Evolutionary conservation across 2,113 vertebrate genomes (phyloP).

Genomic region (Malurus alboscapulatus): DNA sequence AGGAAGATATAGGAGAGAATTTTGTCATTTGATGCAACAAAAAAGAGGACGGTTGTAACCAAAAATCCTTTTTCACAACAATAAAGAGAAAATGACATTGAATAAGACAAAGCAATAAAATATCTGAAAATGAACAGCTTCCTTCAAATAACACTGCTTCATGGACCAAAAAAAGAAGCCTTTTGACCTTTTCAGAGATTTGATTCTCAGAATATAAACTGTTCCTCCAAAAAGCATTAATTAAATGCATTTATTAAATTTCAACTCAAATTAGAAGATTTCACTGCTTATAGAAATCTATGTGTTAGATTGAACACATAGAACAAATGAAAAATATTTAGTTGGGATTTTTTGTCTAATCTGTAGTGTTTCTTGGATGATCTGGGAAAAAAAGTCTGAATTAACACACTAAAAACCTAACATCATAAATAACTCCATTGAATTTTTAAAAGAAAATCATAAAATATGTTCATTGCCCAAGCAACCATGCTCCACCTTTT

Average conservation of each 20-base stretch:
- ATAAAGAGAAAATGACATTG: neutral
- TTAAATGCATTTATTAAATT: neutral
- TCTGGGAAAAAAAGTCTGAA: neutral
- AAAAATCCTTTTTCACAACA: neutral
- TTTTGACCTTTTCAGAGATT: neutral
- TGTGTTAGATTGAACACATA: no score
- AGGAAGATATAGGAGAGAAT: neutral
- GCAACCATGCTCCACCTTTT: neutral
- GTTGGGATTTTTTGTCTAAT: neutral
- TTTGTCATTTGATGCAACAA: neutral
- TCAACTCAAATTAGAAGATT: neutral
- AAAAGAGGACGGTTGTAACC: neutral
- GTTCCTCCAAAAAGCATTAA: neutral
- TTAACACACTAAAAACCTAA: conserved; percentile 3
- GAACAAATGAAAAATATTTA: neutral
- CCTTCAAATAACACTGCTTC: neutral
- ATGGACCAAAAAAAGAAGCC: neutral
- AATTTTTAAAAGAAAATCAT: neutral
- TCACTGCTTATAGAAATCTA: neutral
- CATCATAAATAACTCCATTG: neutral
- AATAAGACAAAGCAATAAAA: neutral
- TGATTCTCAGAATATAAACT: neutral
- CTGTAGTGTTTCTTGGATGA: neutral
- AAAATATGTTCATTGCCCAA: neutral
- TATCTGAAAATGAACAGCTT: neutral